Base-by-base conservation (phyloP, 2,113 vertebrate species). In the Psettodes erumei region DNA sequence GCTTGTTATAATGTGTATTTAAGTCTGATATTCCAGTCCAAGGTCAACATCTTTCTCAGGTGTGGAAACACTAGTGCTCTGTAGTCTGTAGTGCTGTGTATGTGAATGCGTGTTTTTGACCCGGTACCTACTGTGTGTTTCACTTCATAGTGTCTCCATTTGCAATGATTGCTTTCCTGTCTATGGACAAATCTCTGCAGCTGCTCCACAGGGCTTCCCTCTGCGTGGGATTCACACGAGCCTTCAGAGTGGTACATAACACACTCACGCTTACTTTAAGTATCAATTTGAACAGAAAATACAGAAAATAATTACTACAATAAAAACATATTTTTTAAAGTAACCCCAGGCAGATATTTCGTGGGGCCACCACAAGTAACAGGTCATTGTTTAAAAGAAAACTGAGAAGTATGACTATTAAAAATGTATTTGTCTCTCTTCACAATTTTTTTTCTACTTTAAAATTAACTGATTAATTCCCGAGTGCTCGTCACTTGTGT, bases 161-260 rank as follows among this genome's bases (percentile, higher is more conserved):
- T 86, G 96, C 93, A 77, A 96, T 99, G 97, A 94, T 98, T 84
- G 97, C 96, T 1, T 99, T 96, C 92, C 94, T 99, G 83, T 95
- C 96, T 5, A 83, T 96, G 88, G 98, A 99, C 85, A 91, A 43
- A 70, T 96, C 96, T 1, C 92, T 99, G 61, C 92, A 95, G 71
- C 87, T 85, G 43, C 93, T 95, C 11, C 95, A 96, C 88, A 96
- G 93, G 1, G 85, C 93, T 55, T 95, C 96, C 74, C 92, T 97
- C 85, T 95, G 95, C 83, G 92, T 98, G 88, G 98, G 97, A 90
- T 96, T 98, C 90, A 96, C 96, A 37, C 94, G 97, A 93, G 97
- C 97, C 68, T 99, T 97, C 84, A 95, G 98, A 94, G 95, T 94
- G 95, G 98, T 99, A 87, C 4, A 66, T 8, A n/a, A 60, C 43